Percentiles rank a stretch among this genome's conserved stretches.
phyloP scores from a whole-genome alignment of 2,797 vertebrate species.

The Molossus alvarezi region DNA sequence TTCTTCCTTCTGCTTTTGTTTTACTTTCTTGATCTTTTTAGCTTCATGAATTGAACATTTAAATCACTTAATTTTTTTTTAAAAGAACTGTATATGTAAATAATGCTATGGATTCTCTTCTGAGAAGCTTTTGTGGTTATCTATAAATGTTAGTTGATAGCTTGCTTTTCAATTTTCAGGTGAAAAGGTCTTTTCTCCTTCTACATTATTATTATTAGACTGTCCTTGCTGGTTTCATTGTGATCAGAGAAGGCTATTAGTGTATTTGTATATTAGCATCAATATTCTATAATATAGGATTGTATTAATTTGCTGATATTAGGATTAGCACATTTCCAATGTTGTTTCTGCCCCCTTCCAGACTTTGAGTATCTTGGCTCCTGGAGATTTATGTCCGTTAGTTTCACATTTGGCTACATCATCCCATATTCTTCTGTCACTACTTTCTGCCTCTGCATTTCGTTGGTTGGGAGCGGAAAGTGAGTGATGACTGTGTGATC shows the following conservation, averaged over 20 bases:
- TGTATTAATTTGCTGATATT: not conserved
- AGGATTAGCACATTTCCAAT: not conserved
- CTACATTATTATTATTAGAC: not conserved
- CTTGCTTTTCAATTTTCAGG: constrained; percentile 17
- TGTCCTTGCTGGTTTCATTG: not conserved
- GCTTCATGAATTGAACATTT: not conserved
- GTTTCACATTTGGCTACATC: not conserved
- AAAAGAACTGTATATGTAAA: not conserved
- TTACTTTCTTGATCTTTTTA: not conserved
- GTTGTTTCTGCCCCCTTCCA: not conserved
- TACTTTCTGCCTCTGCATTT: not conserved
- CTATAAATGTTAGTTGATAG: not conserved
- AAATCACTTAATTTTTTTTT: not conserved
- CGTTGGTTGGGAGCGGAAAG: not conserved
- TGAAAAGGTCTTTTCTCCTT: not conserved
- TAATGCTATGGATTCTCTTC: not conserved
- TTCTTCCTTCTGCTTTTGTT: not conserved
- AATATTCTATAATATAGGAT: not conserved
- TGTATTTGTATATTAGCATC: not conserved
- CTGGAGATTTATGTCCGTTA: not conserved
- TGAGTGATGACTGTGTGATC: not conserved
- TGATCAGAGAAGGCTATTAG: not conserved
- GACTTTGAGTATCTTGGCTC: not conserved
- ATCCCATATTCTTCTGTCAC: not conserved
- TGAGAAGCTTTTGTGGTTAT: not conserved